Base-by-base conservation (phyloP, 2,888 invertebrate genomes). In the Parochlus steinenii region DNA sequence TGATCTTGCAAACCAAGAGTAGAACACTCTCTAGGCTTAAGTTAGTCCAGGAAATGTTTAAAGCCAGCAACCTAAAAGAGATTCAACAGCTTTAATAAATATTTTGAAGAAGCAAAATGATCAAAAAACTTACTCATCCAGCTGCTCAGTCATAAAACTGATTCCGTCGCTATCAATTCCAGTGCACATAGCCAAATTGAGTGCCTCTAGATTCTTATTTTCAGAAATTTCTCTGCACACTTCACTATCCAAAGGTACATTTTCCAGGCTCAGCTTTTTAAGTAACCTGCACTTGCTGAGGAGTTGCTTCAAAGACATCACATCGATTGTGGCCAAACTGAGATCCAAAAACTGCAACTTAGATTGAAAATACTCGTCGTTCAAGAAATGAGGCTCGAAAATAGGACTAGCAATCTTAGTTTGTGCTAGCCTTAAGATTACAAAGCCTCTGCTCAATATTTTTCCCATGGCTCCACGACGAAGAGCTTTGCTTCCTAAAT, bases 341-440 rank as follows among this genome's bases (percentile, higher is more conserved):
- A 92, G 63, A 56, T 92, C 92, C 41, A 92, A 58, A 56, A 76
- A 87, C 48, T 83, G 77, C n/a, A 92, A 55, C 37, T 79, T 68
- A 38, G 65, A 54, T 31, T 50, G 48, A 44, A 61, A 70, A 30
- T 62, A 61, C 5, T 61, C 43, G 23, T 45, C 47, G 15, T 15
- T 17, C 4, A 6, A 12, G n/a, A 24, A 28, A 17, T 27, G 14
- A 7, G 17, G 5, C 2, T 45, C 78, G 73, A n/a, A 86, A 54
- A 35, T 75, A 62, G 43, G 63, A 52, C 33, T 45, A 40, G 42
- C 55, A 65, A 41, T 60, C 57, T 18, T 57, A 54, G 85, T 66
- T 50, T 79, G 77, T 3, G 89, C 76, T 26, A 90, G 61, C 39
- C 89, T 64, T 5, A 90, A 58, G 34, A 83, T 73, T 31, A 74